Conservation (phyloP, 2,113 vertebrate species). For the Sprattus sprattus region DNA sequence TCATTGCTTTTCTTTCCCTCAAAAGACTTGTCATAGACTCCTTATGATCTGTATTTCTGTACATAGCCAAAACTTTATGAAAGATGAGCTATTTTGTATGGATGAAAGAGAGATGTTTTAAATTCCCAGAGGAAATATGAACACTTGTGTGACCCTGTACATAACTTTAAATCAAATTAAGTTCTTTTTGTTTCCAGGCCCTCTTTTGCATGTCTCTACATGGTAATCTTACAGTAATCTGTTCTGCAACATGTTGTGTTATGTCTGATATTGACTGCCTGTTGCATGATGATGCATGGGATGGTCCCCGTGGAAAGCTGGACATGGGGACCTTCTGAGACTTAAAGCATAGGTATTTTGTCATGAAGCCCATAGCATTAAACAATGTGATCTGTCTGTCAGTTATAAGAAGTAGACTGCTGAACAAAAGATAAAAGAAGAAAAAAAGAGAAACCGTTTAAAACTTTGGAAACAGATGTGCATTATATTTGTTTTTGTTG, state of each 20-base stretch:
- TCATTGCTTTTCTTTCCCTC: slow-evolving; percentile 39
- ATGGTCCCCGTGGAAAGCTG: slow-evolving; percentile 54
- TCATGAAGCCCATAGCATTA: slow-evolving; percentile 52
- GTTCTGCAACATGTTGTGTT: slow-evolving; percentile 59
- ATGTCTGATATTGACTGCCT: slow-evolving; percentile 58
- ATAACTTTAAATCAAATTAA: slow-evolving; percentile 45
- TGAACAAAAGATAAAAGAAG: slow-evolving; percentile 41
- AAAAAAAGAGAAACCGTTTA: slow-evolving; percentile 23
- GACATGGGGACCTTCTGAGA: slow-evolving; percentile 56
- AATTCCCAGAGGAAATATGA: slow-evolving; percentile 49
- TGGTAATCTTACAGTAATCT: slow-evolving; percentile 54
- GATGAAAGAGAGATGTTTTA: slow-evolving; percentile 60
- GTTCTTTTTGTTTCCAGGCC: slow-evolving; percentile 26
- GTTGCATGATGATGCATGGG: slow-evolving; percentile 63
- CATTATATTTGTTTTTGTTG: slow-evolving; percentile 55
- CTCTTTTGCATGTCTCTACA: slow-evolving; percentile 55
- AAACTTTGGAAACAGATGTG: slow-evolving; percentile 58
- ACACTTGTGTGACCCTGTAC: slow-evolving; percentile 57
- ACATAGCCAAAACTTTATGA: slow-evolving; percentile 61
- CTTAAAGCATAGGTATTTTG: slow-evolving; percentile 58
- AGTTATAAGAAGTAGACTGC: slow-evolving; percentile 52
- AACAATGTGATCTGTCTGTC: slow-evolving; percentile 52
- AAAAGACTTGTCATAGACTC: slow-evolving; percentile 45
- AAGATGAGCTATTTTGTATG: slow-evolving; percentile 63
- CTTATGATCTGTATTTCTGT: slow-evolving; percentile 58